Evolutionary conservation across 2,797 vertebrate genomes (phyloP).

Genomic region (Scolopax rusticola): DNA sequence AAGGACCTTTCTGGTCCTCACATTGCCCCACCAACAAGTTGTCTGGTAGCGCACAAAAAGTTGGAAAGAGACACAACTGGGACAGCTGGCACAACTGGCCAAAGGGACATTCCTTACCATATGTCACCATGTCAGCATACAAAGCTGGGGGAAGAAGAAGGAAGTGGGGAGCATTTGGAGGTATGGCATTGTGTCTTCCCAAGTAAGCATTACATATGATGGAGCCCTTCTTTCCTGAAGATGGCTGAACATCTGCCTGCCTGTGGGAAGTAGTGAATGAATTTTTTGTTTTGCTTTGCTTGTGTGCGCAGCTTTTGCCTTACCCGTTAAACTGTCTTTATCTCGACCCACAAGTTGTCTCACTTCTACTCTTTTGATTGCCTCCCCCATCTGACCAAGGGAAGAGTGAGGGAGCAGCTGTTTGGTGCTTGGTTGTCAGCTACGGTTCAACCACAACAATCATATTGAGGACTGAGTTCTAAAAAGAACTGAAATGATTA

Average conservation of each 20-base stretch:
- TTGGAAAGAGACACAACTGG: background rate
- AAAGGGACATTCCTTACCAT: background rate
- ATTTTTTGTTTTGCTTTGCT: background rate
- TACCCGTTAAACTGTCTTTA: background rate
- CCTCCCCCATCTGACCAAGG: background rate
- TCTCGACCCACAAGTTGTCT: background rate
- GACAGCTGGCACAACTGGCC: background rate
- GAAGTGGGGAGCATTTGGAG: background rate
- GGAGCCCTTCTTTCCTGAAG: background rate
- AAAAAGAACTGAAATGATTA: background rate
- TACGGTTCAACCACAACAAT: background rate
- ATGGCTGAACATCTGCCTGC: background rate
- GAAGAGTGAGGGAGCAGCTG: background rate
- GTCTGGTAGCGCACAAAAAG: background rate
- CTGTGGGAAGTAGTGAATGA: background rate
- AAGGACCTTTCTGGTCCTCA: background rate
- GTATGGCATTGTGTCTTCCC: background rate
- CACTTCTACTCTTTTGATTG: background rate
- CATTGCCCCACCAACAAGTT: background rate
- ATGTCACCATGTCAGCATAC: background rate
- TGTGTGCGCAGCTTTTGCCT: background rate
- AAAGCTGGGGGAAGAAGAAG: background rate
- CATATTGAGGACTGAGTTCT: background rate
- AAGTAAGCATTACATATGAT: background rate
- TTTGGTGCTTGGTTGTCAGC: background rate